Base-by-base conservation (phyloP, 1,140 invertebrate genomes). In the Octopus sinensis region DNA sequence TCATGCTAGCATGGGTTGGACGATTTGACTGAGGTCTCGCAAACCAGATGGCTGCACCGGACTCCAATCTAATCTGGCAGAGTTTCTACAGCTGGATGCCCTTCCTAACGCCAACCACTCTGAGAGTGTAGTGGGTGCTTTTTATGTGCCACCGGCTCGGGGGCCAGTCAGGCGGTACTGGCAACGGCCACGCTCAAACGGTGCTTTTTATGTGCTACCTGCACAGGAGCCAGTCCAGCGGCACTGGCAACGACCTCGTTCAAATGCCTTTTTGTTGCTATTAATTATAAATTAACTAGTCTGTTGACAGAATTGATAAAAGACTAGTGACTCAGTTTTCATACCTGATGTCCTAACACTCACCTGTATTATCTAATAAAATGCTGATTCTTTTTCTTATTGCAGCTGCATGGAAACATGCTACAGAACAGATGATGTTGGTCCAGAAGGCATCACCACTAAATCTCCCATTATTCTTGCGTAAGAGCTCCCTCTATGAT, bases 381-480 rank as follows among this genome's bases (percentile, higher is more conserved):
- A 79, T 54, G 53, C 54, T 23, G 17, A 76, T 23, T 53, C 83
- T 68, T 81, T 85, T 76, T 53, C 83, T 56, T 80, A 78, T 86
- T 86, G 9, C 80, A 91, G 90, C 87, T 10, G 91, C 92, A 68
- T 94, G 94, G 94, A 93, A 93, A 84, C 92, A 92, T 81, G 93
- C 93, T 0, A 93, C 92, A 76, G 93, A 93, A 87, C 90, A 91
- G 76, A 84, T 92, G 73, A 93, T 94, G 92, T 91, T 93, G 83
- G 92, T 94, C 13, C 82, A 81, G 79, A 62, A 82, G 53, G 81
- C 85, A 12, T 84, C 85, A 52, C 83, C 82, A 52, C 82, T 83
- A n/a, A 87, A 86, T 78, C 83, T 84, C 53, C 83, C 86, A 53
- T 79, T 82, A 51, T 86, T 89, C 77, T 76, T 86, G 43, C 82